phyloP scores from a whole-genome alignment of 2,797 vertebrate species.

The Cryptoblepharus egeriae region DNA sequence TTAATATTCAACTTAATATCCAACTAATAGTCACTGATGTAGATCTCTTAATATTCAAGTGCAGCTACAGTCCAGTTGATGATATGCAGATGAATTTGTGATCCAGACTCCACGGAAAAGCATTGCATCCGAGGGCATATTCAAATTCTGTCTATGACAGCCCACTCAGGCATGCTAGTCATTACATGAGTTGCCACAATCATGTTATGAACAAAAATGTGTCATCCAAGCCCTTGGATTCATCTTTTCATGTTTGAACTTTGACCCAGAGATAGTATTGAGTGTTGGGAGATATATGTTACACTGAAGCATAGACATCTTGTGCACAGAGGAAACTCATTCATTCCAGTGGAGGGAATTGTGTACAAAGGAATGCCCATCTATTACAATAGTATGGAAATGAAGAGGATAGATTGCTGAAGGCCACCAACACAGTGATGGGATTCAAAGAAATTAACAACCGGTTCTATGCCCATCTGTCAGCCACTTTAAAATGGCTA shows the following conservation, averaged over 20 bases:
- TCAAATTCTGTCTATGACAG: not conserved
- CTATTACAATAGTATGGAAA: not conserved
- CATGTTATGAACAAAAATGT: not conserved
- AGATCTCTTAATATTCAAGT: too few species aligned
- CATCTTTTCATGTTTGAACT: not conserved
- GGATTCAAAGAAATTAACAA: too few species aligned
- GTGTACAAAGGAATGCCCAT: not conserved
- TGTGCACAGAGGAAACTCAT: not conserved
- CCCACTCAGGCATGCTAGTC: not conserved
- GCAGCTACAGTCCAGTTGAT: not conserved
- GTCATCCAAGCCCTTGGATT: not conserved
- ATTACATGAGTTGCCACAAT: not conserved
- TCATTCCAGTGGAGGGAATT: not conserved
- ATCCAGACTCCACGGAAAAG: not conserved
- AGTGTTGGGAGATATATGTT: not conserved
- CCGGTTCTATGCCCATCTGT: too few species aligned
- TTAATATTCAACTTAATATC: too few species aligned
- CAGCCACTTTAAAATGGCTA: too few species aligned
- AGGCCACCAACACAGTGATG: too few species aligned
- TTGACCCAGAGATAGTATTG: too few species aligned
- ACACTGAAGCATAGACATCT: not conserved
- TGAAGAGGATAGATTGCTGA: not conserved
- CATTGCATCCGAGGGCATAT: not conserved
- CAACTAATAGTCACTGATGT: too few species aligned
- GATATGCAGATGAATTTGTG: not conserved